Evolutionary conservation across 1,140 invertebrate genomes (phyloP), one percentile per base, ranked within the genome.

Genomic region (Zaprionus taronus): DNA sequence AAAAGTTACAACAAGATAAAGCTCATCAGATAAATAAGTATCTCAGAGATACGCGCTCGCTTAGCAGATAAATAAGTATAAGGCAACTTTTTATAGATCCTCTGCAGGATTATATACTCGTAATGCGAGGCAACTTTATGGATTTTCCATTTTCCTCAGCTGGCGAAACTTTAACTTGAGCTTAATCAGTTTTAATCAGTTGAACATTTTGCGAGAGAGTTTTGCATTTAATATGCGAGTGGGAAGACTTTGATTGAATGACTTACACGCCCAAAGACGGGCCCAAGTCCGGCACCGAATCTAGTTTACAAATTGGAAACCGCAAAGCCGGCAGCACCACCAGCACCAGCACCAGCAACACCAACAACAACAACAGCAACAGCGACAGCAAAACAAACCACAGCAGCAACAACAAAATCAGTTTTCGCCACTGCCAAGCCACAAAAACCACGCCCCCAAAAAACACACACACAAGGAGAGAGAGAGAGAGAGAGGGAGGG

Each of bases 281-380:
- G 68, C 57, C 49, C 26, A 55, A 63, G 38, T 60, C 56, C 62
- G 67, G 76, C 76, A 72, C 63, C 47, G 75, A 85, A 85, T 77
- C 76, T 72, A 80, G 79, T 86, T 87, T 65, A 71, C 83, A 86
- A 86, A 87, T 83, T 82, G 67, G 58, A 80, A 82, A 77, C 79
- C 83, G 67, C 83, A 82, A 60, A 71, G 69, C 72, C 79, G 73
- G 70, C 72, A 78, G 70, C 72, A 77, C 71, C 76, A 66, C 34
- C 53, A 77, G 26, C 64, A 80, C 66, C 81, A 69, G 38, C 69
- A 80, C 65, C 53, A 72, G 44, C 38, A 69, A 20, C 58, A 75
- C 34, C 41, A 55, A 26, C 41, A 47, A 24, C 34, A n/a, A 51
- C 58, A 69, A 14, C 53, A 66, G 24, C 34, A 36, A 38, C 34